Percentiles rank a stretch among this genome's conserved stretches.
phyloP scores from a whole-genome alignment of 2,797 vertebrate genomes.

The Hippocampus kuda region DNA sequence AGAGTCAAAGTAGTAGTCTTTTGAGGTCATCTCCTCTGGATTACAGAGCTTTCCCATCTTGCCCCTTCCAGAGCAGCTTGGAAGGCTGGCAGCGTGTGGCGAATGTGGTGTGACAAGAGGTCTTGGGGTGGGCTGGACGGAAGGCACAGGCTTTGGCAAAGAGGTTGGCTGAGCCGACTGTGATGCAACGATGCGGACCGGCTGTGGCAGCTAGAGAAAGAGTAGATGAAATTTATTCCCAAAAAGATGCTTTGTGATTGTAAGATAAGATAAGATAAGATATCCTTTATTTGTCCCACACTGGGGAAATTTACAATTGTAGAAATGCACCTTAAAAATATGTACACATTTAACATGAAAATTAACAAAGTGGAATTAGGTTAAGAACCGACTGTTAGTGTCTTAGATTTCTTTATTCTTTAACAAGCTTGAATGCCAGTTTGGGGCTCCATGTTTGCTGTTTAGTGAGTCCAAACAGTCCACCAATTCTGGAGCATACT shows the following conservation, averaged over 20 bases:
- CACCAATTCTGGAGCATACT: not conserved
- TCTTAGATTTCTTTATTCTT: not conserved
- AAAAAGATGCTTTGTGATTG: not conserved
- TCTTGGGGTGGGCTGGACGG: constrained; percentile 66
- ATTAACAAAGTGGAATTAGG: not conserved
- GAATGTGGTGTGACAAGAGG: constrained; percentile 71
- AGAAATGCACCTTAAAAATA: not conserved
- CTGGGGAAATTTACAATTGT: too few species aligned
- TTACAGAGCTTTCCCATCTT: constrained; percentile 89
- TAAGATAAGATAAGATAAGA: too few species aligned
- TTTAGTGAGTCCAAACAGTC: constrained; percentile 10
- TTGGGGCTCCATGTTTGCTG: not conserved
- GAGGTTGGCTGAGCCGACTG: constrained; percentile 77
- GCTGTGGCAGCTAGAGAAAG: constrained; percentile 44
- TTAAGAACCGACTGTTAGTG: not conserved
- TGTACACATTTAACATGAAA: not conserved
- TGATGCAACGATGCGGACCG: constrained; percentile 64
- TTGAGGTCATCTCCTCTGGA: constrained; percentile 96
- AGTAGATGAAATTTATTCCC: not conserved
- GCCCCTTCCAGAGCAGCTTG: constrained; percentile 82
- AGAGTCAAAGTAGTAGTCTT: constrained; percentile 98
- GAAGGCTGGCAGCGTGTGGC: constrained; percentile 68
- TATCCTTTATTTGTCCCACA: too few species aligned
- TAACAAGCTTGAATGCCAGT: not conserved
- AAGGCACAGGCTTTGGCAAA: constrained; percentile 79